A percentile compares a stretch with the other conserved stretches of the same genome.
Conservation (phyloP, 2,888 invertebrate species). For the Diogma glabrata region DNA sequence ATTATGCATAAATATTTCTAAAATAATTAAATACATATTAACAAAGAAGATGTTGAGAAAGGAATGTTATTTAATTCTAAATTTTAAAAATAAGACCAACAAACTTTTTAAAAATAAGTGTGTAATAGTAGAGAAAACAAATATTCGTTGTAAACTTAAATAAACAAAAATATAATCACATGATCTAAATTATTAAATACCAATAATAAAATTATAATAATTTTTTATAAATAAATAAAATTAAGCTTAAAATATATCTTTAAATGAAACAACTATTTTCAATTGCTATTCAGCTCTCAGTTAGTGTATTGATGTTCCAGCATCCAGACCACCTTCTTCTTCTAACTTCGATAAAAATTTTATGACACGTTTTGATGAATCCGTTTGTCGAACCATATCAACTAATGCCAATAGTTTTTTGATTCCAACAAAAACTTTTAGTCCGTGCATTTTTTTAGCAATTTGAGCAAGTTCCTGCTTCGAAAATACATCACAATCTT, state of each 20-base stretch:
- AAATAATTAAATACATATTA: too few species aligned
- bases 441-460: constrained; percentile 62
- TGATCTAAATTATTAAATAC: too few species aligned
- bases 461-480: constrained; percentile 62
- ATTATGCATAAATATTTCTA: too few species aligned
- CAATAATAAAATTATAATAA: too few species aligned
- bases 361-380: constrained; percentile 62
- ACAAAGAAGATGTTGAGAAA: too few species aligned
- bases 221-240: too few species aligned
- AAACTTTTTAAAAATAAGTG: too few species aligned
- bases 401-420: constrained; percentile 87
- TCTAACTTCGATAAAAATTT: constrained; percentile 88
- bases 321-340: constrained; percentile 75
- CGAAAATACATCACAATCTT: constrained; percentile 67
- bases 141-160: too few species aligned
- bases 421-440: constrained; percentile 85
- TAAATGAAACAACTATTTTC: constrained; percentile 9
- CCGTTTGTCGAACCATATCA: constrained; percentile 89
- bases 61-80: too few species aligned
- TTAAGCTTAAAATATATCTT: constrained; percentile 10
- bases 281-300: constrained; percentile 17
- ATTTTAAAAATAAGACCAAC: too few species aligned
- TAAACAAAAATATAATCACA: too few species aligned
- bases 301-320: constrained; percentile 37
- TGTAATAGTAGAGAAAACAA: too few species aligned